Base-by-base conservation (phyloP, 2,888 invertebrate genomes). In the Sesia apiformis region DNA sequence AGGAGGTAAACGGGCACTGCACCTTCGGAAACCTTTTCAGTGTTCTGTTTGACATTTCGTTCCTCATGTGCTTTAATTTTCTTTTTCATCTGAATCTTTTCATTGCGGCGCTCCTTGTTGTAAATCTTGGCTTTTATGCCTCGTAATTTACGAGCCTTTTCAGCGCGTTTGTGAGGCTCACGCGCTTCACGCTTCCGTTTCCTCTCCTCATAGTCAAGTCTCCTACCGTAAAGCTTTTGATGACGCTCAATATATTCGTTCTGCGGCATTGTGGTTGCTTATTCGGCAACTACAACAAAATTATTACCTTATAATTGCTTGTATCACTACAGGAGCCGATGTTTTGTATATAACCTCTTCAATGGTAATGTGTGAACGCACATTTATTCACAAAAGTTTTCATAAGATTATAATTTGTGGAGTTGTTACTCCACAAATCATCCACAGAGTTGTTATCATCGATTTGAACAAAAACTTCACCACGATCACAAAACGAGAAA, bases 241-340 rank as follows among this genome's bases (percentile, higher is more conserved):
- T 98, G 98, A 61, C 98, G 94, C 73, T 99, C 99, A 89, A 99
- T 99, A 83, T 99, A 98, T 89, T 99, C 99, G 93, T 99, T 99
- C 92, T 99, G 99, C 78, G 98, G 98, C 98, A 97, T 97, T 84
- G 77, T 91, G 86, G 84, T 82, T 86, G 87, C 82, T 88, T 82
- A 79, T 71, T 78, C 89, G 85, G 85, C 85, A 84, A 88, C 87
- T 89, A 89, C 84, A 88, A 89, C 88, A 89, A 89, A 87, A 86
- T 76, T 69, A 70, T 70, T 63, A 75, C 67, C 69, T 70, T 70
- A 70, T 74, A 82, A 74, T 69, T 61, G 64, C 58, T 55, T 54
- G 60, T 57, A 55, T 50, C 55, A 52, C 7, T n/a, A 51, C 39
- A n/a, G 42, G 7, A 42, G 23, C 23, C 23, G 23, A 23, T 23